Evolutionary conservation across 2,888 invertebrate genomes (phyloP), one percentile per base, ranked within the genome.

Genomic region (Penaeus monodon): DNA sequence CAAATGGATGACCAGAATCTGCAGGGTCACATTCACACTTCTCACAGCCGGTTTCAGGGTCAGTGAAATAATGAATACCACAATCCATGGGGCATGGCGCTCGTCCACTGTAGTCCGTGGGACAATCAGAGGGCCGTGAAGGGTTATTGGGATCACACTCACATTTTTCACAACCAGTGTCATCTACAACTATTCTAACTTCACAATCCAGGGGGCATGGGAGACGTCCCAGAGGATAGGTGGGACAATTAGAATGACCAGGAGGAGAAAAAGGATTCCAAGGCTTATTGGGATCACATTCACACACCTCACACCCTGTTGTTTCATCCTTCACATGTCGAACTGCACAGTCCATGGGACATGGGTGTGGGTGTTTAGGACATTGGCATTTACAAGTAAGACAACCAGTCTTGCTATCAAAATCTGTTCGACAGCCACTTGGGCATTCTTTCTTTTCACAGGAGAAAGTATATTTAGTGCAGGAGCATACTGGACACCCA

Each of bases 341-440:
- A 10, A 84, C 65, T 8, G 66, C 65, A 77, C 77, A 84, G 65
- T 77, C 76, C 73, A 65, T 84, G 20, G 83, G 83, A 57, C 77
- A 77, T 14, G n/a, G 77, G 57, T n/a, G 27, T 27, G 14, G 57
- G 17, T 8, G 49, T 63, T 57, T 77, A 77, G 14, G n/a, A 57
- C 84, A 84, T 29, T 79, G 17, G 38, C 84, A 84, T 33, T 79
- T 73, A 57, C 84, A 84, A 2, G 66, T 33, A 17, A 44, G 79
- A 22, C 84, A 84, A 27, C 84, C 84, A 12, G 84, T 84, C 22
- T 84, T 29, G 29, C 78, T 57, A 63, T 84, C 84, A 10, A 84
- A 24, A n/a, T 70, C 70, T 20, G 68, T 44, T 29, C 27, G 20
- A 63, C 84, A 84, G 63, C n/a, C 70, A 12, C 49, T 63, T 14